Percentiles rank a stretch among this genome's conserved stretches.
These are phyloP conservation scores for Ornithoptera alexandrae DNA, from an alignment of 2,888 invertebrate species.

Conservation along the genomic window DNA sequence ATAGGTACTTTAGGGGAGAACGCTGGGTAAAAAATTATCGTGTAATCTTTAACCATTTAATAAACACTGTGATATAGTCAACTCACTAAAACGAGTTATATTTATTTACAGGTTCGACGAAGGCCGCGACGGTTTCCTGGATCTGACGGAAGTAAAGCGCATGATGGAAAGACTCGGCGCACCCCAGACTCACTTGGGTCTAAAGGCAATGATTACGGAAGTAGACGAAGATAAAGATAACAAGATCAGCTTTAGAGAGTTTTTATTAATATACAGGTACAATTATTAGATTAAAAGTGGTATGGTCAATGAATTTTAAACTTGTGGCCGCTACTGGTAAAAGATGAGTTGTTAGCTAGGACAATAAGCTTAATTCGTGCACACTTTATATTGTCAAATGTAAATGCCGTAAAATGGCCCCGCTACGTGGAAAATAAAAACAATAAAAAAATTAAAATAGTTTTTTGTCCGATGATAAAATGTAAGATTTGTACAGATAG, in stretches of 20 bases:
- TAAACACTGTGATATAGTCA: not conserved
- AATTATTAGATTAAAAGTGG: not conserved
- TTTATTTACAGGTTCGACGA: slow-evolving; percentile 90
- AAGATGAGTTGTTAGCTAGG: not conserved
- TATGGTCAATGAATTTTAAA: not conserved
- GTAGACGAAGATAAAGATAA: slow-evolving; percentile 93
- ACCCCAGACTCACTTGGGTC: slow-evolving; percentile 96
- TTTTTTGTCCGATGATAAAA: no score
- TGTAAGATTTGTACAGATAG: no score
- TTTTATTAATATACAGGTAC: slow-evolving; percentile 85
- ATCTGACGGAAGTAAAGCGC: slow-evolving; percentile 92
- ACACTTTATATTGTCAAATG: not conserved
- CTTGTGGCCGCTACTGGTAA: not conserved
- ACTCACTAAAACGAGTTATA: not conserved
- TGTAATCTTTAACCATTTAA: no score
- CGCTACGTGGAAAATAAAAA: no score
- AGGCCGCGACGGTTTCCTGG: slow-evolving; percentile 92
- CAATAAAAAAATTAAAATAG: no score
- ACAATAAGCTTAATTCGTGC: not conserved
- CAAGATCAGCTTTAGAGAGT: slow-evolving; percentile 94
- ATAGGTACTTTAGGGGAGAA: not conserved
- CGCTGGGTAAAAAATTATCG: no score
- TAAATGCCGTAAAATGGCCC: no score
- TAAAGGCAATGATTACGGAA: slow-evolving; percentile 96
- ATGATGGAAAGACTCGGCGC: slow-evolving; percentile 98